phyloP scores from a whole-genome alignment of 2,797 vertebrate genomes.

The Vespertilio murinus region DNA sequence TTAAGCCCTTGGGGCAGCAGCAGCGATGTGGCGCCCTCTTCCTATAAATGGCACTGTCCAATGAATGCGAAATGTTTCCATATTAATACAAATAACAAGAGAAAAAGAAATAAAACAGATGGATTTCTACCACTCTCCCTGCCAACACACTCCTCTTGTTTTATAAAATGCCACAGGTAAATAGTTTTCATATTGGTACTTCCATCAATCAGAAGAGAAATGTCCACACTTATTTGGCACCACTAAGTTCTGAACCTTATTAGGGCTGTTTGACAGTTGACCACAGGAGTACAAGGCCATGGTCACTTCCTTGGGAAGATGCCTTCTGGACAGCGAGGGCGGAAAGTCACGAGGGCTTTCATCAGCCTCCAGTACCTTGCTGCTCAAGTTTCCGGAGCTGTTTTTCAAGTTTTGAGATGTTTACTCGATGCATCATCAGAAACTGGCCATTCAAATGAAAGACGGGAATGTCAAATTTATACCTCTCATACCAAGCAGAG shows the following conservation, averaged over 20 bases:
- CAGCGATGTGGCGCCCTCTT: constrained; percentile 1
- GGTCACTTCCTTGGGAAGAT: not conserved
- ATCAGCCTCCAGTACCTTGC: constrained; percentile 41
- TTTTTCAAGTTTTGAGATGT: constrained; percentile 85
- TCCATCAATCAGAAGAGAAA: constrained; percentile 14
- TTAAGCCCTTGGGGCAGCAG: constrained; percentile 34
- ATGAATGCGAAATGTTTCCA: not conserved
- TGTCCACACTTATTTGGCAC: not conserved
- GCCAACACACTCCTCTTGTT: not conserved
- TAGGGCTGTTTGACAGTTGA: not conserved
- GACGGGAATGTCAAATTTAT: constrained; percentile 91
- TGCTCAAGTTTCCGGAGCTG: constrained; percentile 83
- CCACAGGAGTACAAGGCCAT: not conserved
- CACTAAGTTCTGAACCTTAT: not conserved
- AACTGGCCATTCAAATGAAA: constrained; percentile 92
- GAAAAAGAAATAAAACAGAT: constrained; percentile 6
- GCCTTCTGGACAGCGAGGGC: not conserved
- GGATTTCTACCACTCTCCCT: not conserved
- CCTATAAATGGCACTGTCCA: not conserved
- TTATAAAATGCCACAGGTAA: constrained; percentile 39
- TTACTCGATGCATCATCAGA: constrained; percentile 91
- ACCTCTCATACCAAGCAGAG: constrained; percentile 86
- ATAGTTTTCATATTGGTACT: not conserved
- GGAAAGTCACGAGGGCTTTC: not conserved
- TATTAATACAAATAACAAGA: not conserved